Evolutionary conservation across 2,113 vertebrate genomes (phyloP), one percentile per base, ranked within the genome.

Genomic region (Entomyzon cyanotis): DNA sequence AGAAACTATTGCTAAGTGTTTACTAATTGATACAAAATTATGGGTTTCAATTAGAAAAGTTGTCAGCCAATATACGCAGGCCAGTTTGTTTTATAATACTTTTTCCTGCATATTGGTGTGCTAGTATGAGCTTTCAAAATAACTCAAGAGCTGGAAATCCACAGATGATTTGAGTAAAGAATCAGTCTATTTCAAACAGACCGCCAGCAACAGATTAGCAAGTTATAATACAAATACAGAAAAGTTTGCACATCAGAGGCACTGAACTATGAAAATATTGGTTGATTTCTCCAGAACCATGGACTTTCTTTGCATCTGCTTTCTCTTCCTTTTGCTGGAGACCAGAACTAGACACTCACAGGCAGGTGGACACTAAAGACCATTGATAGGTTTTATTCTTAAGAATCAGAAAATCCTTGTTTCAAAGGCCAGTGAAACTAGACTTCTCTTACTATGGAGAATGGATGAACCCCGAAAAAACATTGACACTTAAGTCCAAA

Each of bases 21-120:
- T 55, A 55, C 68, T 24, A 82, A 64, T 27, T 71, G 39, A 67
- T 79, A 76, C 8, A 42, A 4, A 59, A 39, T 78, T 79, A 52
- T 25, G 14, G 1, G 6, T 35, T 31, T 49, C 18, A 52, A 4
- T 52, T 60, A 65, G 23, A 84, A 86, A 76, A 49, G 33, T 5
- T 55, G 0, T 46, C 52, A 53, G 17, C 12, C 7, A 69, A 60
- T 33, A 31, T 18, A 64, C 0, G 0, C 4, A 67, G 50, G 3
- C 7, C 0, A 0, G 5, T 59, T 79, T 83, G 35, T 71, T 78
- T 39, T 37, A 12, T 8, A 64, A 13, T 5, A 33, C 12, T 42
- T 53, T 42, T 37, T 8, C 7, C 27, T 24, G 10, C 5, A 2
- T 44, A 37, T 78, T 87, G 47, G 2, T 2, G 4, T 75, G 12